Evolutionary conservation across 2,113 vertebrate genomes (phyloP), one percentile per base, ranked within the genome.

Genomic region (Xyliphius kryptos): DNA sequence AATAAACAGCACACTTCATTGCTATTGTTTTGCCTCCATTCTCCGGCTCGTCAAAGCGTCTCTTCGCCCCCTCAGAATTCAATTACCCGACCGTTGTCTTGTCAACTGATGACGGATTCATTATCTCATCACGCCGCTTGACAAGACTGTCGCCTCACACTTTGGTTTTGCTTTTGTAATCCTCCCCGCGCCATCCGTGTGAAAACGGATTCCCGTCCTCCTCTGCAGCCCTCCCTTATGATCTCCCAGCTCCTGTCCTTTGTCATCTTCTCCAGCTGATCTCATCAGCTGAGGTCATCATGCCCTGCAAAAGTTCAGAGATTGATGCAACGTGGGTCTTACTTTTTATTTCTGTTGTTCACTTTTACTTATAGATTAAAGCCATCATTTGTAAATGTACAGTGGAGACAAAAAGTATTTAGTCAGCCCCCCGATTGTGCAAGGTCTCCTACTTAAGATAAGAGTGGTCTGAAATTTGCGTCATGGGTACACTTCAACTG

Each of bases 91-190:
- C 77, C 71, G 76, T 81, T 85, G 79, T 77, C 77, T 63, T 79
- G 82, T 81, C 81, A 81, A 65, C 63, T 68, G 68, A 76, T 83
- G 83, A 86, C 65, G 57, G 83, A 84, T 84, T 86, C 82, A 86
- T 87, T 85, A 84, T 85, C 82, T 86, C 80, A 80, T 84, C 85
- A 82, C 76, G 65, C 22, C 22, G 48, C 32, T n/a, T 79, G 81
- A 80, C 76, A 78, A 37, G 72, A 19, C 61, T 55, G 76, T 49
- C 70, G 61, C 64, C 63, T 66, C 62, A 17, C 37, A 6, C 40
- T 12, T 56, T 47, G 49, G 54, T 32, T 53, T 66, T 61, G n/a
- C 40, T 43, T 47, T 66, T 55, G 62, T 71, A 55, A 58, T 74
- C 61, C 56, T 17, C 59, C 21, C 38, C 43, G 47, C 61, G 55